These are phyloP conservation scores for Patella pellucida DNA, from an alignment of 2,888 invertebrate genomes.

Conservation along the genomic window DNA sequence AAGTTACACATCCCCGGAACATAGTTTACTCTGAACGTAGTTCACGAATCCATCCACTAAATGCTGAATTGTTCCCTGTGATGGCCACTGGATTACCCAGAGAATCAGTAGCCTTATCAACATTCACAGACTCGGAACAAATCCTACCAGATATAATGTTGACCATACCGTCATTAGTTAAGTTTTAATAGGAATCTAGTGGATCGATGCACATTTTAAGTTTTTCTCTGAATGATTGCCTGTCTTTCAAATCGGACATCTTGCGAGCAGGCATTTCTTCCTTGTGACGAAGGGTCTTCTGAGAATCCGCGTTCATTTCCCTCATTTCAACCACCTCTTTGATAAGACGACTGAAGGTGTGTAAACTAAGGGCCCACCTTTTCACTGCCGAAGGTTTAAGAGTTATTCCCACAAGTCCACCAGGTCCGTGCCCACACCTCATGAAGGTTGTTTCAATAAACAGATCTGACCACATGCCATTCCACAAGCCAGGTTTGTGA, in stretches of 20 bases:
- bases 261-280: slow-evolving; percentile 8
- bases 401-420: slow-evolving; percentile 45
- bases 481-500: slow-evolving; percentile 41
- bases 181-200: too few relatives aligned
- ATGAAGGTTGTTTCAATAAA: too few relatives aligned
- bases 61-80: too few relatives aligned
- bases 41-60: too few relatives aligned
- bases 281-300: slow-evolving; percentile 6
- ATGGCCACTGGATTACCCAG: too few relatives aligned
- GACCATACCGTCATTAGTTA: too few relatives aligned
- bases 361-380: slow-evolving; percentile 42
- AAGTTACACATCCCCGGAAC: too few relatives aligned
- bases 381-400: slow-evolving; percentile 38
- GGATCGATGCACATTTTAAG: too few relatives aligned
- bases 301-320: background rate
- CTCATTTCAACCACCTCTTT: slow-evolving; percentile 26
- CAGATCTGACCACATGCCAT: slow-evolving; percentile 48
- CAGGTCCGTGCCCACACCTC: slow-evolving; percentile 46
- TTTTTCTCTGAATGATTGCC: slow-evolving; percentile 20
- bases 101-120: too few relatives aligned
- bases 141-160: too few relatives aligned
- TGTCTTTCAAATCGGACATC: slow-evolving; percentile 18
- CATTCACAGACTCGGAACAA: too few relatives aligned
- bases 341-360: slow-evolving; percentile 28
- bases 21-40: too few relatives aligned